Evolutionary conservation across 2,113 vertebrate genomes (phyloP).

Genomic region (Phyllostomus discolor): DNA sequence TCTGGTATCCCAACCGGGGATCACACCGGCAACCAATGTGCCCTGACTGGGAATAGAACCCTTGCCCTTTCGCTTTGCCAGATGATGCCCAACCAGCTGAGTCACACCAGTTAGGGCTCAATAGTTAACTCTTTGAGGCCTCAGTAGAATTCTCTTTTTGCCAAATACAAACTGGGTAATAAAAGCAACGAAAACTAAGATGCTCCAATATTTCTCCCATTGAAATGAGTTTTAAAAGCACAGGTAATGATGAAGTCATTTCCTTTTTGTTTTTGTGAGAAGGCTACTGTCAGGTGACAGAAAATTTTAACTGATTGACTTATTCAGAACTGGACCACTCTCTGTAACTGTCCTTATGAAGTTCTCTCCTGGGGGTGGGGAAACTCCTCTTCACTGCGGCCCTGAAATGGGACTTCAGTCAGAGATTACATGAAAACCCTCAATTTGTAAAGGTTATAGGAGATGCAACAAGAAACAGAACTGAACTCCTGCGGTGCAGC

Average conservation of each 20-base stretch:
- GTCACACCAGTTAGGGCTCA: not conserved
- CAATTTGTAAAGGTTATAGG: slow-evolving; percentile 3
- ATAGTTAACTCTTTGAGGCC: not conserved
- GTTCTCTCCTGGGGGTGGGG: not conserved
- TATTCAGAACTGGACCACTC: not conserved
- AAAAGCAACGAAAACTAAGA: not conserved
- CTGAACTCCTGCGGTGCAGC: not conserved
- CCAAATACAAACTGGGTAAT: not conserved
- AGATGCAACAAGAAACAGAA: not conserved
- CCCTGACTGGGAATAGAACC: too few species aligned
- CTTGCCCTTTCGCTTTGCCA: too few species aligned
- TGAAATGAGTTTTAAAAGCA: not conserved
- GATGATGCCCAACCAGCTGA: too few species aligned
- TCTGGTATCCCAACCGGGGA: too few species aligned
- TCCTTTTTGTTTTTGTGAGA: not conserved
- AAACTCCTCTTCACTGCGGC: not conserved
- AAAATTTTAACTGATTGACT: not conserved
- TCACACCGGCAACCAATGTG: too few species aligned
- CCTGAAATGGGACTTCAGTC: not conserved
- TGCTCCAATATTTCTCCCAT: not conserved
- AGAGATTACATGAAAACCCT: slow-evolving; percentile 1
- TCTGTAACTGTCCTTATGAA: not conserved
- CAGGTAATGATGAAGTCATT: not conserved
- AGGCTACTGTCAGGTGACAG: not conserved
- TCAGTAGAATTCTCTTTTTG: not conserved